phyloP scores from a whole-genome alignment of 2,797 vertebrate genomes.

The Adelosebastes latens region DNA sequence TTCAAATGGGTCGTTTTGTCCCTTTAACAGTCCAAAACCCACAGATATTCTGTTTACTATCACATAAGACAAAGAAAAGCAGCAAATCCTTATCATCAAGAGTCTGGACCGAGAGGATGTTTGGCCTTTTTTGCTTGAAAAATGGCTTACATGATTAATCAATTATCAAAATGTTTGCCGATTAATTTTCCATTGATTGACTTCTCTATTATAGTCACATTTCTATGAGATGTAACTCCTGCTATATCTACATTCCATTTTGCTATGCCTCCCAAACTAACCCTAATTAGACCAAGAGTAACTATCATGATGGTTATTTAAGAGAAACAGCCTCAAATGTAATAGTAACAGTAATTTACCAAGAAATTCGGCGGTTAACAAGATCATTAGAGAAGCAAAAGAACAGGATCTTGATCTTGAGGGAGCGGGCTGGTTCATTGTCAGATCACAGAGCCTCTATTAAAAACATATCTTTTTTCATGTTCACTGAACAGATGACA shows the following conservation, averaged over 20 bases:
- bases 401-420: slow-evolving; percentile 35
- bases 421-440: slow-evolving; percentile 47
- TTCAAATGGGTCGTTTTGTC: neutral
- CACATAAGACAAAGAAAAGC: neutral
- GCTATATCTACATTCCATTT: neutral
- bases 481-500: slow-evolving; percentile 61
- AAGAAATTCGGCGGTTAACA: slow-evolving; percentile 38
- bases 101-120: neutral
- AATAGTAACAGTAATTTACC: slow-evolving; percentile 48
- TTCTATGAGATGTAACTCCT: neutral
- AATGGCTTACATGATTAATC: neutral
- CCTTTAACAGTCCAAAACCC: rapidly evolving
- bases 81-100: neutral
- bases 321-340: slow-evolving; percentile 7
- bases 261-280: slow-evolving; percentile 2
- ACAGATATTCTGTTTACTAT: neutral
- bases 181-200: neutral
- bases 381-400: slow-evolving; percentile 48
- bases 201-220: neutral
- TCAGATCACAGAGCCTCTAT: slow-evolving; percentile 64
- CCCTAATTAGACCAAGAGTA: slow-evolving; percentile 16
- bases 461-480: slow-evolving; percentile 73
- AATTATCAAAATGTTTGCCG: neutral
- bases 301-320: slow-evolving; percentile 12
- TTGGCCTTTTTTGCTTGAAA: neutral